A percentile compares a stretch with the other conserved stretches of the same genome.
Conservation (phyloP, 2,797 vertebrate species). For the Podargus strigoides region DNA sequence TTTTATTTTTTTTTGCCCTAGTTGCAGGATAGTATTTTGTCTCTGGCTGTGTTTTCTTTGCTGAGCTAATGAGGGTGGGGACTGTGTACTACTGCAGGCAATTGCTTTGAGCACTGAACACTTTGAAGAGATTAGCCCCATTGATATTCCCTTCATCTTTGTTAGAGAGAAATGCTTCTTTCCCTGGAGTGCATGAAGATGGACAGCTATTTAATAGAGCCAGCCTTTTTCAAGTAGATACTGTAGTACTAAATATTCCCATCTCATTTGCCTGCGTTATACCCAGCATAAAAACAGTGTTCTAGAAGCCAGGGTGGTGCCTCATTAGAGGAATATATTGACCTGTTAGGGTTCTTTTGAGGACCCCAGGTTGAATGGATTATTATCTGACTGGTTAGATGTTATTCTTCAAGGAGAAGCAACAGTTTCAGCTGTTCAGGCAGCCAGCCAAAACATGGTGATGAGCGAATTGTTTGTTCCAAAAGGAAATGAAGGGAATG, state of each 20-base stretch:
- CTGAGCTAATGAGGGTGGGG: constrained; percentile 64
- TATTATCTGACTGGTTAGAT: constrained; percentile 42
- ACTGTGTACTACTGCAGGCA: constrained; percentile 50
- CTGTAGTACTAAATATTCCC: constrained; percentile 55
- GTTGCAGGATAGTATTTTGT: constrained; percentile 35
- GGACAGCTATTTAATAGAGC: constrained; percentile 68
- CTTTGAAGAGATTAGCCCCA: constrained; percentile 73
- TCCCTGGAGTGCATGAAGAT: constrained; percentile 62
- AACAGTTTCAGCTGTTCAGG: constrained; percentile 4
- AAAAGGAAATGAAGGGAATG: not conserved
- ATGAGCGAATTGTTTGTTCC: constrained; percentile 53
- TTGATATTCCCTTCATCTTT: constrained; percentile 73
- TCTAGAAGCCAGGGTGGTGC: not conserved
- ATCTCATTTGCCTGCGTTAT: not conserved
- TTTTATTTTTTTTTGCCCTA: constrained; percentile 7
- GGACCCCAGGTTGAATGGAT: not conserved
- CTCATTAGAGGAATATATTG: constrained; percentile 15
- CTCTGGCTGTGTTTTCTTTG: constrained; percentile 54
- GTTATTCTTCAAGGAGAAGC: constrained; percentile 39
- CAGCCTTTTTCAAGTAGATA: constrained; percentile 54
- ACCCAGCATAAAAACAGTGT: not conserved
- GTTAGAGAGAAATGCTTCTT: constrained; percentile 43
- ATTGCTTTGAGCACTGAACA: constrained; percentile 63
- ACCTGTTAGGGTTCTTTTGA: constrained; percentile 7
- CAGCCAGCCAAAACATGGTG: constrained; percentile 19